These are phyloP conservation scores for Sterrhoptilus dennistouni DNA, from an alignment of 2,113 vertebrate genomes.

Conservation along the genomic window DNA sequence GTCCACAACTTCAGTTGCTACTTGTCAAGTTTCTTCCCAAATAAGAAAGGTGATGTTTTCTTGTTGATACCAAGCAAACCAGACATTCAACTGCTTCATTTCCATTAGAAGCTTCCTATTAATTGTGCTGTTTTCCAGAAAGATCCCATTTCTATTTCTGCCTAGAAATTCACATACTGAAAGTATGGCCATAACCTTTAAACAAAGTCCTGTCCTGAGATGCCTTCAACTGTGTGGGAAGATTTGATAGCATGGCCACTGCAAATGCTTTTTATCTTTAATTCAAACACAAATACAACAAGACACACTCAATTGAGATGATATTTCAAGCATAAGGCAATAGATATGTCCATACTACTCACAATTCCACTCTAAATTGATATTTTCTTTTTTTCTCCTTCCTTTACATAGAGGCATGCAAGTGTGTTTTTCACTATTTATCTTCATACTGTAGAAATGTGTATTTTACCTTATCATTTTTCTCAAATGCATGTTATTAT, in stretches of 20 bases:
- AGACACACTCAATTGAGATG: not conserved
- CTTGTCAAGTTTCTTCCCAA: not conserved
- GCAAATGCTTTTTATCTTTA: not conserved
- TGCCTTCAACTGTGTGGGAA: not conserved
- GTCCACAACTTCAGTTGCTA: not conserved
- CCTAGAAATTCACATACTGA: not conserved
- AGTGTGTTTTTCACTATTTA: conserved; percentile 27
- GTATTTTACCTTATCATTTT: conserved; percentile 34
- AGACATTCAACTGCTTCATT: not conserved
- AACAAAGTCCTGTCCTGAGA: not conserved
- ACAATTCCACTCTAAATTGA: not conserved
- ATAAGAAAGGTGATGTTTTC: not conserved
- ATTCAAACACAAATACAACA: not conserved
- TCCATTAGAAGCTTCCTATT: not conserved
- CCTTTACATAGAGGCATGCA: not conserved
- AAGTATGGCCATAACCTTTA: not conserved
- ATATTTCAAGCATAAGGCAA: not conserved
- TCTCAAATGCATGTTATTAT: conserved; percentile 53
- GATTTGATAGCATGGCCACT: not conserved
- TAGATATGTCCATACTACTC: not conserved
- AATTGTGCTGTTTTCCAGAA: not conserved
- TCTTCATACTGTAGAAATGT: conserved; percentile 35
- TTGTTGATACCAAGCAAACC: not conserved
- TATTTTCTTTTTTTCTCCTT: not conserved
- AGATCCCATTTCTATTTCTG: not conserved